A percentile compares a stretch with the other conserved stretches of the same genome.
These are phyloP conservation scores for Phoenoteleia sp. DNA, from an alignment of 2,888 invertebrate species.

Conservation along the genomic window DNA sequence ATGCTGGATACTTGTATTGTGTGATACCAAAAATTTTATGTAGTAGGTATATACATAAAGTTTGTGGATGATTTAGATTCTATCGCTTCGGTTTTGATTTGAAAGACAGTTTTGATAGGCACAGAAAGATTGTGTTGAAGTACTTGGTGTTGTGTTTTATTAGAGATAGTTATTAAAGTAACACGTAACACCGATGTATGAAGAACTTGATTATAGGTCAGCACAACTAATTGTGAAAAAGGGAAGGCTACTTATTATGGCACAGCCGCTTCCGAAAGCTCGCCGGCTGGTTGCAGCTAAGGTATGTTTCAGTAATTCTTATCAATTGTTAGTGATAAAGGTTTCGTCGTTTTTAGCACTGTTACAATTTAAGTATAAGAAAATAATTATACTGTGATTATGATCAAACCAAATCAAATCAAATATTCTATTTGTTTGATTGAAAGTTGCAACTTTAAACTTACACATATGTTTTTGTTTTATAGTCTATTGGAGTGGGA, in stretches of 20 bases:
- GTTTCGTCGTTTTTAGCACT: no score
- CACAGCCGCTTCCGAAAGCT: constrained; percentile 83
- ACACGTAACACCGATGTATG: background rate
- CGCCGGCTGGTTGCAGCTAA: constrained; percentile 82
- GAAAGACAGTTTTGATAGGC: no score
- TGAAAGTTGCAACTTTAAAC: no score
- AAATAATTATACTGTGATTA: no score
- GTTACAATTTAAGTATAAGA: no score
- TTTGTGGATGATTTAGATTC: background rate
- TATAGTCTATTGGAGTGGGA: no score
- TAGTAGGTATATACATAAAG: constrained; percentile 50
- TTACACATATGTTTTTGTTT: no score
- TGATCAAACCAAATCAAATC: no score
- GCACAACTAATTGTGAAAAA: constrained; percentile 75
- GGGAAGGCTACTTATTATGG: constrained; percentile 85
- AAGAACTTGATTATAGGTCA: constrained; percentile 43
- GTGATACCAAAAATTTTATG: constrained; percentile 33
- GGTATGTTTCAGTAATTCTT: constrained; percentile 75
- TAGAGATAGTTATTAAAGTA: no score
- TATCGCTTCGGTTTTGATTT: background rate
- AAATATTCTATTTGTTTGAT: no score
- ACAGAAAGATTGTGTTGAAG: no score
- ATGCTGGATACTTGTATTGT: background rate
- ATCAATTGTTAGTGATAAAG: background rate
- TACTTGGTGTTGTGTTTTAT: no score